Evolutionary conservation across 2,113 vertebrate genomes (phyloP).

Genomic region (Pollimyrus isidori): DNA sequence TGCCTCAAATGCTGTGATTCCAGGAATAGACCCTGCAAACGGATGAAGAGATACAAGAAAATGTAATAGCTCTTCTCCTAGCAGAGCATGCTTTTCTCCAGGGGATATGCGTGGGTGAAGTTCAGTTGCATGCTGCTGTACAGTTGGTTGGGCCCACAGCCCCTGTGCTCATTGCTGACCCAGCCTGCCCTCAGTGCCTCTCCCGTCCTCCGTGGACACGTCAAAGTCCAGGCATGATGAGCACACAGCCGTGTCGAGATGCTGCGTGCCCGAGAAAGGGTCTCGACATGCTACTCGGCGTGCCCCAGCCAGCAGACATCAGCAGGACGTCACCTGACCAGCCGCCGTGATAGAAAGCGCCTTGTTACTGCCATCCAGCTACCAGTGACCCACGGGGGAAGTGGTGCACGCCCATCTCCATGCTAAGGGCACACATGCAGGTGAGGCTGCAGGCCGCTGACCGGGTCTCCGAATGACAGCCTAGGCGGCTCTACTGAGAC

Average conservation of each 20-base stretch:
- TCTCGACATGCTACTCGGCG: not conserved
- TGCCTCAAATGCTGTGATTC: not conserved
- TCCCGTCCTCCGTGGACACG: not conserved
- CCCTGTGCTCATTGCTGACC: not conserved
- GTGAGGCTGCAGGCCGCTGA: not conserved
- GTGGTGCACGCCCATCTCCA: not conserved
- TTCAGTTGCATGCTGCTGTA: not conserved
- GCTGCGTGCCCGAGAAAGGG: not conserved
- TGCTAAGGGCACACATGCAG: not conserved
- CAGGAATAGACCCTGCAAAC: not conserved
- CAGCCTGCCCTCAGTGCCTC: not conserved
- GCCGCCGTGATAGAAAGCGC: not conserved
- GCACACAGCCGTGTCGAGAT: not conserved
- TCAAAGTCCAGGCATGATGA: not conserved
- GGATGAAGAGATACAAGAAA: not conserved
- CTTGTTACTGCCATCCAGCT: not conserved
- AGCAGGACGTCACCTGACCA: not conserved
- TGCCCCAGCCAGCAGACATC: not conserved
- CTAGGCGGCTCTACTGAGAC: not conserved
- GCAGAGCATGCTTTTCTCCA: not conserved
- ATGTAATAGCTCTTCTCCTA: not conserved
- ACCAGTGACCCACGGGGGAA: not conserved
- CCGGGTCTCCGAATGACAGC: not conserved
- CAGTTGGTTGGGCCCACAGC: not conserved
- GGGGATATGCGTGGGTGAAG: not conserved